phyloP scores from a whole-genome alignment of 2,797 vertebrate species.

The Phoebastria nigripes region DNA sequence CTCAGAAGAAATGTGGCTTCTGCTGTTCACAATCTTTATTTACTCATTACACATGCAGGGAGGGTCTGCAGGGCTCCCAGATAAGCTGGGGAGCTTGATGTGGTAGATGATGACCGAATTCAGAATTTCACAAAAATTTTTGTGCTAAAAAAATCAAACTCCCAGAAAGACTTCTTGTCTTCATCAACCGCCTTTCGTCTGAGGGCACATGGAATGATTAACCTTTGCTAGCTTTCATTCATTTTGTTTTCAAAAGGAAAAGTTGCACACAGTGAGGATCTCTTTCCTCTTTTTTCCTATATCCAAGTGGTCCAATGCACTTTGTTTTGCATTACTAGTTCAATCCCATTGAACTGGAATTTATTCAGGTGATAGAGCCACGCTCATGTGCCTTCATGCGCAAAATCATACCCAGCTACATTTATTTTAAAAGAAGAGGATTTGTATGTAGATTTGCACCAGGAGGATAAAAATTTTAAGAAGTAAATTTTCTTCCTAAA shows the following conservation, averaged over 20 bases:
- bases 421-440: background rate
- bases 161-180: background rate
- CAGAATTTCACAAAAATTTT: background rate
- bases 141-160: background rate
- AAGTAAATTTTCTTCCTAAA: background rate
- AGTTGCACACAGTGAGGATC: background rate
- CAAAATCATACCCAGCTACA: background rate
- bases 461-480: background rate
- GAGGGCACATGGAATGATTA: background rate
- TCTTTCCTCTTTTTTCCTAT: background rate
- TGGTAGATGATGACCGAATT: background rate
- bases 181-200: background rate
- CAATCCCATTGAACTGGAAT: background rate
- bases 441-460: background rate
- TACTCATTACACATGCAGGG: background rate
- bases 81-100: background rate
- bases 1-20: constrained; percentile 13
- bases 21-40: constrained; percentile 8
- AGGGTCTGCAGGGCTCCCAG: background rate
- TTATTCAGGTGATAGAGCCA: background rate
- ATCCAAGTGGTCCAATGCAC: background rate
- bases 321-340: background rate
- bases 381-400: background rate
- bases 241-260: background rate
- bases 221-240: background rate